Base-by-base conservation (phyloP, 2,797 vertebrate genomes). In the Euthynnus affinis region DNA sequence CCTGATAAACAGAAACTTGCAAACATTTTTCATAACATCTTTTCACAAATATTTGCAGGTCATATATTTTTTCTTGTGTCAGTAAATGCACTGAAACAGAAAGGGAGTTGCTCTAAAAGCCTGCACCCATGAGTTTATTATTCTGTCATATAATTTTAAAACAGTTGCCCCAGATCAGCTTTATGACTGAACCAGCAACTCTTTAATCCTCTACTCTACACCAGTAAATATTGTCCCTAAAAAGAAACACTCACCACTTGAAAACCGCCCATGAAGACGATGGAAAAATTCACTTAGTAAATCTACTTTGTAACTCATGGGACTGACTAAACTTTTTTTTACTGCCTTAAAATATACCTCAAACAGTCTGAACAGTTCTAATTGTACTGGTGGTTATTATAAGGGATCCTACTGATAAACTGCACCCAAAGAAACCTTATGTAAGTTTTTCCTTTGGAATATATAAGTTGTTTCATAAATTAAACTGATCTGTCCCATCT, bases 121-220 rank as follows among this genome's bases (percentile, higher is more conserved):
- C 15, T 9, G 6, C 22, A 27, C 12, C 25, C 27, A 34, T 12
- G 2, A 4, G 17, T 52, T 52, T 34, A 62, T 63, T 61, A 44
- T 48, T 56, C 20, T 56, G 55, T 9, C 29, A 29, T 29, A 7
- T 22, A 3, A 7, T 17, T 13, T 42, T 10, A 9, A 1, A 29
- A 9, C 44, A 17, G 56, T 10, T 49, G 51, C 10, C 6, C 17
- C n/a, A 60, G 27, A 49, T 73, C 29, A 48, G 52, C 37, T 80
- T 37, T 27, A 20, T 15, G 25, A 58, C 58, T 20, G 14, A 53
- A 25, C 27, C n/a, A 12, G 34, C 4, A 13, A 34, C 40, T 18
- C 4, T 25, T 48, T 46, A 0, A 49, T 34, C 37, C 6, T 2
- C 12, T 10, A 46, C 44, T 29, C 27, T 3, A 22, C 37, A 55